These are phyloP conservation scores for Centropristis striata DNA, from an alignment of 2,113 vertebrate species.

Conservation along the genomic window DNA sequence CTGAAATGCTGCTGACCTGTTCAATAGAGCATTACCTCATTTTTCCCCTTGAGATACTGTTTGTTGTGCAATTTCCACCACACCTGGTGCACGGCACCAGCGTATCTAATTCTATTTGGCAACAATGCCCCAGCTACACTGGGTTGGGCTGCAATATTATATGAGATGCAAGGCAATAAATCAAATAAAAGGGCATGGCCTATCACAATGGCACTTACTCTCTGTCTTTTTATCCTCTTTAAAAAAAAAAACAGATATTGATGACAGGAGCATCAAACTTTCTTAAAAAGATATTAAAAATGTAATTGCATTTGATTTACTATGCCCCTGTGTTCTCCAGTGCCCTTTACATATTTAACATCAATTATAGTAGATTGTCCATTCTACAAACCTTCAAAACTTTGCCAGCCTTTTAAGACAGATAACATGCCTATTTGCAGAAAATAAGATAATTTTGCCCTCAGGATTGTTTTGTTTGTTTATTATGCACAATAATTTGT, in stretches of 20 bases:
- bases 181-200: background rate
- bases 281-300: background rate
- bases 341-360: background rate
- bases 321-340: background rate
- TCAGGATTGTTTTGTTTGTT: background rate
- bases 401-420: background rate
- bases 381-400: background rate
- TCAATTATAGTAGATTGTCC: background rate
- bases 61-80: background rate
- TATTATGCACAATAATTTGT: background rate
- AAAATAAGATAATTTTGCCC: background rate
- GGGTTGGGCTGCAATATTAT: no score
- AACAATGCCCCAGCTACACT: background rate
- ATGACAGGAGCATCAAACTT: background rate
- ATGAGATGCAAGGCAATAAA: background rate
- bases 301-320: background rate
- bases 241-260: background rate
- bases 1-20: constrained; percentile 1
- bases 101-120: background rate
- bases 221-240: background rate
- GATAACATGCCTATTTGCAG: background rate
- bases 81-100: background rate
- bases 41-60: background rate
- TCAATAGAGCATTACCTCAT: background rate
- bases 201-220: background rate